Conservation (phyloP, 64 coral and sea anemone genomes). For the Hydrozoanthus tunicans region DNA sequence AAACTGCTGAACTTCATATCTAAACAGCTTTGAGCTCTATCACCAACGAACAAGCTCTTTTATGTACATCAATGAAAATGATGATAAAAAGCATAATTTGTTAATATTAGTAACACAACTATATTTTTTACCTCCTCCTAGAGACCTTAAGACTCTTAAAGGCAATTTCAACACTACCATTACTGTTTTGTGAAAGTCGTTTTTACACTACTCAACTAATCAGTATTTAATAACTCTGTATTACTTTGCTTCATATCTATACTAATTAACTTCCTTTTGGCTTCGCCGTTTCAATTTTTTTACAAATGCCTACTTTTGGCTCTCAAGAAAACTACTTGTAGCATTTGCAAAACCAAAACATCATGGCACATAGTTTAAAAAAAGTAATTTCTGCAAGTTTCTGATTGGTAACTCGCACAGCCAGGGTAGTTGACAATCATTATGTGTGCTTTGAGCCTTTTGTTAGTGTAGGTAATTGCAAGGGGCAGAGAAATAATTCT, state of each 20-base stretch:
- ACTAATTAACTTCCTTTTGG: not conserved
- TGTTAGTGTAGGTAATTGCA: too few relatives aligned
- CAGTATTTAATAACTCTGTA: not conserved
- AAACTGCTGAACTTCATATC: not conserved
- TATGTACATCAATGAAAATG: not conserved
- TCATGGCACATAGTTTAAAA: not conserved
- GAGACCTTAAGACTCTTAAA: not conserved
- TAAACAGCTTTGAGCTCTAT: not conserved
- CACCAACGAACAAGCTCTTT: not conserved
- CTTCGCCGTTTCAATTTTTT: not conserved
- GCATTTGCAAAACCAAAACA: not conserved
- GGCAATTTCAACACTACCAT: not conserved
- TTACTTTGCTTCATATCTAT: not conserved
- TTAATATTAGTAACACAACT: not conserved
- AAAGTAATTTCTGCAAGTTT: not conserved
- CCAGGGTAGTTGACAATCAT: too few relatives aligned
- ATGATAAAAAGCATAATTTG: not conserved
- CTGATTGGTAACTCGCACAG: not conserved
- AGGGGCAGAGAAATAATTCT: too few relatives aligned
- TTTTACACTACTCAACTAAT: not conserved
- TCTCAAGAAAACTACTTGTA: not conserved
- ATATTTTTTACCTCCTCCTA: not conserved
- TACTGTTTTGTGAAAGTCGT: not conserved
- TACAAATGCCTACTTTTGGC: not conserved
- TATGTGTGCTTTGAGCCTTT: too few relatives aligned